Evolutionary conservation across 1,140 invertebrate species (phyloP).

Genomic region (Hormaphis cornu): DNA sequence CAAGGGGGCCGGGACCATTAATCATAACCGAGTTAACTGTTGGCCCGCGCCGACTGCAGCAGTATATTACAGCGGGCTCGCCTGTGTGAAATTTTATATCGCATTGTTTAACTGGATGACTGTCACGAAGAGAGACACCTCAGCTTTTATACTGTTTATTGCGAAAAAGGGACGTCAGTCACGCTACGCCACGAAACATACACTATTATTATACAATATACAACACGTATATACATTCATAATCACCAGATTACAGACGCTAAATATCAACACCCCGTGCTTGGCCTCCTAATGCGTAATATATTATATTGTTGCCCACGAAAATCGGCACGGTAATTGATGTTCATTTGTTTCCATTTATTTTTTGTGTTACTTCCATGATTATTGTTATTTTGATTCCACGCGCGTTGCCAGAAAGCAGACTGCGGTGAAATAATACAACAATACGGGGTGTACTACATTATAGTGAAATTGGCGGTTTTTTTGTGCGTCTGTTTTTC

Average conservation of each 20-base stretch:
- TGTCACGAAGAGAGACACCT: constrained; percentile 32
- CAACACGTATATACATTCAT: background rate
- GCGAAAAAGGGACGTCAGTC: constrained; percentile 26
- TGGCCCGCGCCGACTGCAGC: background rate
- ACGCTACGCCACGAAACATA: background rate
- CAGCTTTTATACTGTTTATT: background rate
- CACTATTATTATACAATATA: too few relatives aligned
- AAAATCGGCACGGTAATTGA: background rate
- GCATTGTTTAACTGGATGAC: constrained; percentile 21
- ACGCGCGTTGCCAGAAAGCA: too few relatives aligned
- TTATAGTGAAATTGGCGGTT: too few relatives aligned
- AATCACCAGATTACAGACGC: background rate
- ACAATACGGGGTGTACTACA: too few relatives aligned
- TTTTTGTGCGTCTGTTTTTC: too few relatives aligned
- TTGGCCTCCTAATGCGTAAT: too few relatives aligned
- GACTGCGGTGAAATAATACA: too few relatives aligned
- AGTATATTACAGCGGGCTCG: background rate
- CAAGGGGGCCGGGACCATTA: constrained; percentile 8
- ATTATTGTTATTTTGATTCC: too few relatives aligned
- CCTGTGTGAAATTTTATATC: constrained; percentile 24
- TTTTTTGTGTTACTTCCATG: too few relatives aligned
- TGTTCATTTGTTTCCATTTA: background rate
- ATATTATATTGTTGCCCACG: background rate
- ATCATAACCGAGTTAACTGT: constrained; percentile 29
- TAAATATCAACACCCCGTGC: background rate